A percentile compares a stretch with the other conserved stretches of the same genome.
phyloP scores from a whole-genome alignment of 2,113 vertebrate species.

The Toxostoma redivivum region DNA sequence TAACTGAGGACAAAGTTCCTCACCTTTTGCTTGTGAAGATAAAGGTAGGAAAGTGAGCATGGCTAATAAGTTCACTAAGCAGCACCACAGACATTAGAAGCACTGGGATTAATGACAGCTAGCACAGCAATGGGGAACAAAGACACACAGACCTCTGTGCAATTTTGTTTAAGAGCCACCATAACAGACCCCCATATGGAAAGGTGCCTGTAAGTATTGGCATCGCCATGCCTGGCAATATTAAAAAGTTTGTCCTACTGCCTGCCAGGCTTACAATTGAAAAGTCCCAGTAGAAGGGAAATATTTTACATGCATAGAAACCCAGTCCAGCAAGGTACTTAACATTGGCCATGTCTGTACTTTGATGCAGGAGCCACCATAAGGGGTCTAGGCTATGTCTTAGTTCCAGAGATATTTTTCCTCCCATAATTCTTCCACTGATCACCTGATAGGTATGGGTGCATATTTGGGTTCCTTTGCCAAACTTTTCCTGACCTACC shows the following conservation, averaged over 20 bases:
- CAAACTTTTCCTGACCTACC: background rate
- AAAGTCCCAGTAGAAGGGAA: background rate
- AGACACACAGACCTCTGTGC: accelerated
- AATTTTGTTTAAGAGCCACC: background rate
- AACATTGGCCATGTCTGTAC: background rate
- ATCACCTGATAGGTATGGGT: no score
- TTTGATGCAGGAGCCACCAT: background rate
- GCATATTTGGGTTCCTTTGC: accelerated
- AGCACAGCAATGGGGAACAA: background rate
- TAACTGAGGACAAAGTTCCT: background rate
- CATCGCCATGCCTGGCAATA: accelerated
- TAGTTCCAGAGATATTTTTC: background rate
- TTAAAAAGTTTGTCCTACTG: background rate
- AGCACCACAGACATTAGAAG: background rate
- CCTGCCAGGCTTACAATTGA: background rate
- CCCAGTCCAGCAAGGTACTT: background rate
- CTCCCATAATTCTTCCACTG: background rate
- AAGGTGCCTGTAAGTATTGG: background rate
- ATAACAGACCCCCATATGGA: accelerated
- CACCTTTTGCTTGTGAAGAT: background rate
- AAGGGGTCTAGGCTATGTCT: background rate
- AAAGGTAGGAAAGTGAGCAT: background rate
- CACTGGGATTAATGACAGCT: background rate
- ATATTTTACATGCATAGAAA: background rate
- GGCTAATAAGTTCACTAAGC: background rate